Evolutionary conservation across 1,140 invertebrate genomes (phyloP).

Genomic region (Bombus pyrosoma): DNA sequence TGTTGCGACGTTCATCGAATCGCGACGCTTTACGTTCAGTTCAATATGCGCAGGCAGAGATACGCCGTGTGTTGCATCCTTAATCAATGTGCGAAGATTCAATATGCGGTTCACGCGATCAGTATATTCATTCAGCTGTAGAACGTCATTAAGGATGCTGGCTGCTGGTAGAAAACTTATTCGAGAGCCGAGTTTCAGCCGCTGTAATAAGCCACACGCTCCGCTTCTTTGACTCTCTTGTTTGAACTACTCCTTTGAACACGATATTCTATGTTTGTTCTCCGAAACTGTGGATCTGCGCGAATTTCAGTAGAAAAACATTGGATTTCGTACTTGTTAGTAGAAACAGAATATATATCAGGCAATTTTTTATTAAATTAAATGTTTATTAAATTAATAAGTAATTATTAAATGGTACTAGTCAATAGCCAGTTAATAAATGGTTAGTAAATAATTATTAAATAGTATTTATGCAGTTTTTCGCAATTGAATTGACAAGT

Average conservation of each 20-base stretch:
- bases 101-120: slow-evolving; percentile 29
- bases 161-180: not conserved
- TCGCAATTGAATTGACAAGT: too few relatives aligned
- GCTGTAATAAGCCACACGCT: slow-evolving; percentile 3
- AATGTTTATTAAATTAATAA: too few relatives aligned
- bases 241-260: not conserved
- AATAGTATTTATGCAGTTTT: too few relatives aligned
- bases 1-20: not conserved
- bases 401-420: too few relatives aligned
- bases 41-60: slow-evolving; percentile 5
- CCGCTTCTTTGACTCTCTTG: not conserved
- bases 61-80: not conserved
- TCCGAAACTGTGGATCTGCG: not conserved
- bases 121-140: slow-evolving; percentile 11
- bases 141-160: slow-evolving; percentile 11
- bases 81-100: slow-evolving; percentile 11
- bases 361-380: too few relatives aligned
- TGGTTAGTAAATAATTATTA: too few relatives aligned
- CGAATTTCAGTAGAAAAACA: not conserved
- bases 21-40: not conserved
- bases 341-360: too few relatives aligned
- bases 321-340: not conserved
- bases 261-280: not conserved
- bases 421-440: too few relatives aligned
- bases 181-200: not conserved